Evolutionary conservation across 92 coral and sea anemone species (phyloP), one percentile per base, ranked within the genome.

Genomic region (Hydrozoanthus gracilis): DNA sequence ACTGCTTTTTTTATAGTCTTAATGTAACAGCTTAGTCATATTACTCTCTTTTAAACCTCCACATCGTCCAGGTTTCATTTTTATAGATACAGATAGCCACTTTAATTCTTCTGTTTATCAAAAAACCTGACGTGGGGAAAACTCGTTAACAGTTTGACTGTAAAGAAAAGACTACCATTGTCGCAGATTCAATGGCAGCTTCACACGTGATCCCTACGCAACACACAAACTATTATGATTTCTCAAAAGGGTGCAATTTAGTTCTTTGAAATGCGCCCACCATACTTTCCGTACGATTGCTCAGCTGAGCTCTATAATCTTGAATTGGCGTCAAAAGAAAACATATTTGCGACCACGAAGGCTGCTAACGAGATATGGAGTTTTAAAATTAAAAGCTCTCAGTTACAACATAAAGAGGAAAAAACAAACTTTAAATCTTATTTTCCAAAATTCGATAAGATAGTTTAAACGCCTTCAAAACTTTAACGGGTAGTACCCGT

Each of bases 231-330:
- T 55, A 80, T 50, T 65, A 80, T 65, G 66, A 44, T 71, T 55
- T 51, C 66, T 83, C 79, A 83, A 83, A 83, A 56, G 79, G 71
- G 27, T 64, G 71, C 68, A 71, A 70, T 54, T 45, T 39, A 80
- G 79, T 73, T 80, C 73, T 89, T 86, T 84, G 61, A 83, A 50
- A 75, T 64, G 82, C 78, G 79, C 58, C 88, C 44, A 83, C 76
- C 85, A 49, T 48, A 56, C 61, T 87, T 73, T 69, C 76, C 71
- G 62, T 71, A 71, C 49, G 93, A 79, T 88, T 91, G 77, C 66
- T 88, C 93, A 91, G 93, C 93, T 91, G 93, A 91, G 27, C 56
- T 62, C 51, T n/a, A 64, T 80, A 64, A 64, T 80, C 74, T 80
- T 65, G 73, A 80, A 80, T 64, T 80, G 85, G 85, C 74, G 74